These are phyloP conservation scores for Neolamprologus fasciatus DNA, from an alignment of 2,113 vertebrate genomes.

Conservation along the genomic window DNA sequence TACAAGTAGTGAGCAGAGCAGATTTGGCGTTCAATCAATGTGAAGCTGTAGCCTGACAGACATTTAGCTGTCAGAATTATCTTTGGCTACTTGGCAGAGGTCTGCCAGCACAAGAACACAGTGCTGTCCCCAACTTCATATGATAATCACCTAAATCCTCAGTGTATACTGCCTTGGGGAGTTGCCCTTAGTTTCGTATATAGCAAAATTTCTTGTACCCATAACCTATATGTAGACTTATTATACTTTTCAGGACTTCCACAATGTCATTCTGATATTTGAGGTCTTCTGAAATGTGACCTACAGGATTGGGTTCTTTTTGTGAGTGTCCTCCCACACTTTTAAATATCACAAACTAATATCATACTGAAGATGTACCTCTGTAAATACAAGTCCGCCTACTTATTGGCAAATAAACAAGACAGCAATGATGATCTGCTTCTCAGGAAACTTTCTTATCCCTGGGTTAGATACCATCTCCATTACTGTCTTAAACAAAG, in stretches of 20 bases:
- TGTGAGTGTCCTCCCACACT: background rate
- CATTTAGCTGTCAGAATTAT: conserved; percentile 1
- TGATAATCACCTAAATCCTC: background rate
- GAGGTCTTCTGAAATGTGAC: conserved; percentile 14
- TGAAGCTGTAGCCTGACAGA: conserved; percentile 1
- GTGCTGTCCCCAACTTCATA: background rate
- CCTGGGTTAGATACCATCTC: background rate
- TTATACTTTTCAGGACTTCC: background rate
- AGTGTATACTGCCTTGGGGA: background rate
- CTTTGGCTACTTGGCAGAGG: background rate
- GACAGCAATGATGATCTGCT: background rate
- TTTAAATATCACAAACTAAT: background rate
- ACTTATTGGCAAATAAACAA: background rate
- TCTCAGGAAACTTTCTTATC: background rate
- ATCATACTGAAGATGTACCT: background rate
- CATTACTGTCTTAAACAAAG: background rate
- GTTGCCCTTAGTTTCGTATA: background rate
- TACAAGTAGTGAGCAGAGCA: background rate
- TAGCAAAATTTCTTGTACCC: background rate
- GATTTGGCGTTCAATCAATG: conserved; percentile 5
- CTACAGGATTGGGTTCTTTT: background rate
- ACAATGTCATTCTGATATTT: background rate
- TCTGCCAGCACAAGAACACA: background rate
- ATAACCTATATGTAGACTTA: background rate
- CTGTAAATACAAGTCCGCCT: background rate